Evolutionary conservation across 2,113 vertebrate species (phyloP), one percentile per base, ranked within the genome.

Genomic region (Sus scrofa): DNA sequence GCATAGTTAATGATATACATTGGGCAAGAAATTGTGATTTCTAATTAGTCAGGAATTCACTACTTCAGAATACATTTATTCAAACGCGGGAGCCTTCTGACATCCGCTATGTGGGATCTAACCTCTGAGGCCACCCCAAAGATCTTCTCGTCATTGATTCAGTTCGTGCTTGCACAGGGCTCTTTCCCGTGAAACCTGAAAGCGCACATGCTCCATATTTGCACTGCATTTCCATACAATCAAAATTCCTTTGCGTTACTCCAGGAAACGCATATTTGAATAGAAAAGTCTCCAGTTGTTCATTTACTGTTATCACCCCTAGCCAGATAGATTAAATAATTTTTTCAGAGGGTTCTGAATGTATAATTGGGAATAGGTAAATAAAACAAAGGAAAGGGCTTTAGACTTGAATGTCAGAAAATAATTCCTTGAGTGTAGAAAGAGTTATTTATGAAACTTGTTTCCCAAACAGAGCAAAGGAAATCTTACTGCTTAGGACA

Each of bases 401-500:
- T 91, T 65, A 68, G 20, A 39, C 3, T 73, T 20, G 16, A 68
- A 44, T 26, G 24, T 70, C 44, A 90, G 52, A 75, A 97, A 94
- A 74, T 83, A 44, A 22, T 89, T 90, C 56, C 50, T 94, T 62
- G 68, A 54, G 58, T 54, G 15, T 44, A 90, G 78, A 70, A 71
- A 60, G 18, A 73, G 44, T 86, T 96, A 93, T 85, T 39, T 95
- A 92, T 71, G 74, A 73, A 93, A 87, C 7, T 73, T 8, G 24
- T 24, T 92, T 30, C 50, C 74, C 52, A 81, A 75, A 83, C 7
- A 83, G 22, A 86, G 39, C 20, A 65, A 95, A 86, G 65, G 54
- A 93, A 86, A 78, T 68, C 78, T 62, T 93, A 37, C 78, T 70
- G n/a, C 82, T 96, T 84, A 87, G 18, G 65, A 92, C 39, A 70